Conservation (phyloP, 2,888 invertebrate genomes). For the Perizoma flavofasciatum region DNA sequence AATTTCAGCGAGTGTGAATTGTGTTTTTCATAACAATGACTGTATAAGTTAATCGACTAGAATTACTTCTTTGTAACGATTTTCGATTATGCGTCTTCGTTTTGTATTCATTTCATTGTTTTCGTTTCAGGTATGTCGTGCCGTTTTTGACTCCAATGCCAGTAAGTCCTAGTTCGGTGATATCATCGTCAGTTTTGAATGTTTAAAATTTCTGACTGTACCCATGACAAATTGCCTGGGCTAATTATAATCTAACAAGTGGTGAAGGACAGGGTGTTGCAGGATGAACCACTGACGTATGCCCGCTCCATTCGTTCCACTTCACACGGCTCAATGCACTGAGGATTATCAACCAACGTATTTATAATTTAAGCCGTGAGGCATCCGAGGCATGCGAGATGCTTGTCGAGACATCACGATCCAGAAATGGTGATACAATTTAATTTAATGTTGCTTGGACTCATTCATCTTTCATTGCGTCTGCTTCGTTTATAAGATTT, state of each 20-base stretch:
- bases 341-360: conserved; percentile 51
- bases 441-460: conserved; percentile 26
- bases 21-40: conserved; percentile 39
- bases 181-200: conserved; percentile 19
- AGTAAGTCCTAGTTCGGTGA: conserved; percentile 23
- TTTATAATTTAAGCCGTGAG: conserved; percentile 54
- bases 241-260: conserved; percentile 66
- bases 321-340: conserved; percentile 57
- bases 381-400: conserved; percentile 50
- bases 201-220: conserved; percentile 28
- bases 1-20: conserved; percentile 44
- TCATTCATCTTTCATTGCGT: conserved; percentile 28
- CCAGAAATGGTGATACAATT: conserved; percentile 25
- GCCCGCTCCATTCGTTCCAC: conserved; percentile 55
- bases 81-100: no score
- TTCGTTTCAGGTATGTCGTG: conserved; percentile 37
- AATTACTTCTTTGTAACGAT: conserved; percentile 8
- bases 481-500: conserved; percentile 18
- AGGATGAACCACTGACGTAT: conserved; percentile 59
- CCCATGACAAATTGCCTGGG: conserved; percentile 48
- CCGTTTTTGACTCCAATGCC: conserved; percentile 10
- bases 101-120: conserved; percentile 24
- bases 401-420: conserved; percentile 28
- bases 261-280: conserved; percentile 57
- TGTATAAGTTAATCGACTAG: conserved; percentile 38